A percentile compares a stretch with the other conserved stretches of the same genome.
These are phyloP conservation scores for Henricia sp. DNA, from an alignment of 53 echinoderm and acorn worm species.

Conservation along the genomic window DNA sequence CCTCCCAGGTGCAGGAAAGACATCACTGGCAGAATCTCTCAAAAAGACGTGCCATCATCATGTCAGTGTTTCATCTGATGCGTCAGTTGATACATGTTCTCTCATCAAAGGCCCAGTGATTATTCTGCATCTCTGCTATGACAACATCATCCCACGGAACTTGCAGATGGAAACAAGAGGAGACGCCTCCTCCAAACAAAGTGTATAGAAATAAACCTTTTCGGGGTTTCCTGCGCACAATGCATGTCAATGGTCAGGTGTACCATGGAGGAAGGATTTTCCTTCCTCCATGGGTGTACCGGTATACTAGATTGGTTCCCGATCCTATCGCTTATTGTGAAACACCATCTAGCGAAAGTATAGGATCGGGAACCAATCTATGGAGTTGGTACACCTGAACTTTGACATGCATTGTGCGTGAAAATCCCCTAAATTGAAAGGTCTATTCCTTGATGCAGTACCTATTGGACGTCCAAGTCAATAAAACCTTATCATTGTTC, in stretches of 20 bases:
- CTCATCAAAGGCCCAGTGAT: neutral
- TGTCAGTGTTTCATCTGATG: neutral
- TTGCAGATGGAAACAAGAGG: constrained; percentile 18
- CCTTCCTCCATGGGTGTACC: no score
- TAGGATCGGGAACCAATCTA: no score
- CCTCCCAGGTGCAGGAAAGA: constrained; percentile 78
- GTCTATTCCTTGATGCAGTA: no score
- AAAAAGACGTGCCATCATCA: neutral
- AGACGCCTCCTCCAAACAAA: neutral
- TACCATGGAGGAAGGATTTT: neutral
- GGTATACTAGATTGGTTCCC: no score
- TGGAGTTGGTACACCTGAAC: no score
- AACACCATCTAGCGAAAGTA: no score
- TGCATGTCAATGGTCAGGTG: neutral
- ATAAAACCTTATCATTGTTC: no score
- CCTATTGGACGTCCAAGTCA: no score
- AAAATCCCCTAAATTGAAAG: no score
- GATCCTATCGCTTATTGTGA: no score
- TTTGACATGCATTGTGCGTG: no score
- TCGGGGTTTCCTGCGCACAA: neutral
- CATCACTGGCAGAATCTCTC: constrained; percentile 51
- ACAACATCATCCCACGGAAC: constrained; percentile 55
- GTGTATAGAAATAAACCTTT: constrained; percentile 19
- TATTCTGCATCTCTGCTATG: constrained; percentile 48
- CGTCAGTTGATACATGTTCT: neutral